phyloP scores from a whole-genome alignment of 2,797 vertebrate species.

The Lutjanus argentimaculatus region DNA sequence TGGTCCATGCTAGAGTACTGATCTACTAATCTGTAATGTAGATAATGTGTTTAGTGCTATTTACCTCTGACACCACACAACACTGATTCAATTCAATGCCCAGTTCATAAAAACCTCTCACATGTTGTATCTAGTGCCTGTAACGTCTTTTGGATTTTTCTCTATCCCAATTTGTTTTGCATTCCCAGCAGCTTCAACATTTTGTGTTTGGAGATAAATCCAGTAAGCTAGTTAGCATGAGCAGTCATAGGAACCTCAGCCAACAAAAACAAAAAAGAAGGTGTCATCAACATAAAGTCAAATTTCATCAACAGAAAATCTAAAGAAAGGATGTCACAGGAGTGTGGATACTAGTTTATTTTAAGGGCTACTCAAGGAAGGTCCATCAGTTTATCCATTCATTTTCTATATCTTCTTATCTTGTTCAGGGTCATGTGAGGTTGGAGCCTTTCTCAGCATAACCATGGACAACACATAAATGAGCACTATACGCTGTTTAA shows the following conservation, averaged over 20 bases:
- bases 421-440: neutral
- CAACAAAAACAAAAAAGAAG: neutral
- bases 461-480: neutral
- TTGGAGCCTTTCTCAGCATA: neutral
- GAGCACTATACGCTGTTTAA: neutral
- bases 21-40: conserved; percentile 30
- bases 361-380: neutral
- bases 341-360: neutral
- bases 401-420: neutral
- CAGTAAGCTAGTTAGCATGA: conserved; percentile 4
- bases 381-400: neutral
- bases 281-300: neutral
- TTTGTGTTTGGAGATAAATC: conserved; percentile 20
- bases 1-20: conserved; percentile 17
- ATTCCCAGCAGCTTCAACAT: conserved; percentile 8
- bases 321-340: neutral
- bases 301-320: neutral
- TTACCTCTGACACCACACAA: conserved; percentile 20
- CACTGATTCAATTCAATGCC: neutral
- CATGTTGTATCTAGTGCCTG: conserved; percentile 4
- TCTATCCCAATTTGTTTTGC: neutral
- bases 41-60: conserved; percentile 27
- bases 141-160: conserved; percentile 23
- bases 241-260: conserved; percentile 14
- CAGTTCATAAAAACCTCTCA: conserved; percentile 23